Percentiles rank a stretch among this genome's conserved stretches.
phyloP scores from a whole-genome alignment of 2,797 vertebrate genomes.

The Adelosebastes latens region DNA sequence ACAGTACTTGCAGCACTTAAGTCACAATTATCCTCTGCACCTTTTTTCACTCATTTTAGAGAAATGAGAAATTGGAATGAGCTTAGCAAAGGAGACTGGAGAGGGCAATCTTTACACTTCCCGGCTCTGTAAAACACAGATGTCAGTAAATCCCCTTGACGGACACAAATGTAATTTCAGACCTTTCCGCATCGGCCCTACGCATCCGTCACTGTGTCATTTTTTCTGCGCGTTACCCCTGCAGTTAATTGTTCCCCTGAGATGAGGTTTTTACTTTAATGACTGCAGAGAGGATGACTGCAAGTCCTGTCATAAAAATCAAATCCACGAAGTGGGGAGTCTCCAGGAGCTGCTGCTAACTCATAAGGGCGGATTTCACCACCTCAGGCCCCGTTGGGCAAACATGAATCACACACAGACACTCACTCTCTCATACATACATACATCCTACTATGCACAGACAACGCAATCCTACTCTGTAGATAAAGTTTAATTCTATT shows the following conservation, averaged over 20 bases:
- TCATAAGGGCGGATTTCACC: neutral
- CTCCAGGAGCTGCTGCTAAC: conserved; percentile 7
- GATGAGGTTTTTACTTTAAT: conserved; percentile 35
- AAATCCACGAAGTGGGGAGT: conserved; percentile 4
- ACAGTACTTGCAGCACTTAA: conserved; percentile 2
- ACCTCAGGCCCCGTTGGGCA: neutral
- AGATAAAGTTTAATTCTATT: neutral
- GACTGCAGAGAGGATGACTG: conserved; percentile 16
- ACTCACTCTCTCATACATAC: neutral
- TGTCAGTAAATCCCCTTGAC: conserved; percentile 28
- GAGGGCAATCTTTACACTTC: conserved; percentile 40
- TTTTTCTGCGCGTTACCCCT: neutral
- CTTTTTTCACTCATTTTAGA: conserved; percentile 19
- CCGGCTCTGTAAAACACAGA: conserved; percentile 51
- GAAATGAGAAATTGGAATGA: conserved; percentile 17
- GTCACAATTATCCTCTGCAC: conserved; percentile 23
- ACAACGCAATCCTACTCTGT: neutral
- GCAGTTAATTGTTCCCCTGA: conserved; percentile 20
- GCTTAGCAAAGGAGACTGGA: conserved; percentile 11
- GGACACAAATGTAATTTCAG: conserved; percentile 36
- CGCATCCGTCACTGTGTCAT: conserved; percentile 18
- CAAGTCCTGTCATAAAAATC: conserved; percentile 28
- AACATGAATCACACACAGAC: conserved; percentile 9
- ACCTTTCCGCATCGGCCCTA: neutral
- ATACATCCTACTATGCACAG: neutral